Base-by-base conservation (phyloP, 2,113 vertebrate genomes). In the Lichenostomus cassidix region DNA sequence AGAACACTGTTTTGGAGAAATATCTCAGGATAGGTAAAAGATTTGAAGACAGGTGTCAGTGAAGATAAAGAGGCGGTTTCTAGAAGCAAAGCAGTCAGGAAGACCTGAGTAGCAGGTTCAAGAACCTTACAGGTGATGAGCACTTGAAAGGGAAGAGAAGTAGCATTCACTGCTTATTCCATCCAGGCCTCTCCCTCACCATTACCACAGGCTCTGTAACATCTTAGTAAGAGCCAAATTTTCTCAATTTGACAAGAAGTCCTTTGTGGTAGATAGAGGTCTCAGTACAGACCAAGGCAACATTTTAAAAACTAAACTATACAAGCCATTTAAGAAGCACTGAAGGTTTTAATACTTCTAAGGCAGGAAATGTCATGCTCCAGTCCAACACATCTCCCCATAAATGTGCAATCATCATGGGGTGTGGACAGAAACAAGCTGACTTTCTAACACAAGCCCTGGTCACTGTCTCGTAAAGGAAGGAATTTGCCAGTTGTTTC, bases 401-500 rank as follows among this genome's bases (percentile, higher is more conserved):
- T 2, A 71, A 64, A 83, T 12, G 33, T 39, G 44, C 14, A 92
- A n/a, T 42, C 35, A 85, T 25, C 24, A 9, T 2, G 0, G 63
- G n/a, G 22, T 71, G 64, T 47, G 58, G 44, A 86, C 31, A 89
- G 75, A 80, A 90, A 85, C 47, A 75, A 91, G 52, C 41, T 56
- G 83, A 80, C 76, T 83, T 88, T 79, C 29, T 75, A 74, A 50
- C 75, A 93, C 41, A 88, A 74, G 50, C 73, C 33, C 13, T 50
- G 79, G 67, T 74, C 87, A 77, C 93, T 68, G 56, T 52, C 63
- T 83, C 13, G 9, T 39, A 81, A 85, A 83, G 35, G 41, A 90
- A 96, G 79, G 92, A 93, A 94, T 92, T 74, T 78, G 56, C 79
- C 28, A 80, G 82, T 59, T 89, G 64, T 74, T 95, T 93, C 85